A percentile compares a stretch with the other conserved stretches of the same genome.
phyloP scores from a whole-genome alignment of 2,888 invertebrate genomes.

The Pantelozetes paolii region DNA sequence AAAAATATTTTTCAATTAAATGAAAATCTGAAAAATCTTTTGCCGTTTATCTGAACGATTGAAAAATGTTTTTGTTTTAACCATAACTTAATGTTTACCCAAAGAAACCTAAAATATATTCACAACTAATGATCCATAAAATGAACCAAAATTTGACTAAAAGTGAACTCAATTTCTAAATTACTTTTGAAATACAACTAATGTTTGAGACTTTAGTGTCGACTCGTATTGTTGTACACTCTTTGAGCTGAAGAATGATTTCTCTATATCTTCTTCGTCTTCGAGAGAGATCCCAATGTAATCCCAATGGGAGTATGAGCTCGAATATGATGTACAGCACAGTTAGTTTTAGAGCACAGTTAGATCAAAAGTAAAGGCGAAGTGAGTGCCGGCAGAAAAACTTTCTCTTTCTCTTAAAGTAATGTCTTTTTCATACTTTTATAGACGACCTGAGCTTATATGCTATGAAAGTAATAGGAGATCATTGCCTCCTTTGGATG shows the following conservation, averaged over 20 bases:
- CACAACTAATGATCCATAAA: too few species aligned
- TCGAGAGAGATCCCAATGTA: not conserved
- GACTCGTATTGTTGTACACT: not conserved
- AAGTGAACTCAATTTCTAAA: conserved; percentile 13
- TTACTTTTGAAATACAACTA: conserved; percentile 16
- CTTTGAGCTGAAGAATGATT: not conserved
- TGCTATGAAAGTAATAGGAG: conserved; percentile 12
- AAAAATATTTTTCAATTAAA: too few species aligned
- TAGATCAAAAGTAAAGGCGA: conserved; percentile 5
- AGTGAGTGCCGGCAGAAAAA: conserved; percentile 13
- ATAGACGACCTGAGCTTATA: conserved; percentile 29
- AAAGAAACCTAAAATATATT: too few species aligned
- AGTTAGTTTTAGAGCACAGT: conserved; percentile 1
- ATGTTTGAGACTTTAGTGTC: conserved; percentile 11
- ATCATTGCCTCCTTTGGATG: conserved; percentile 25
- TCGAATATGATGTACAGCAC: conserved; percentile 24
- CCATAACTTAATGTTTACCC: too few species aligned
- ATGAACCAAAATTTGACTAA: too few species aligned
- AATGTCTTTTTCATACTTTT: conserved; percentile 29
- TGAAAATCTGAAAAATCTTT: too few species aligned
- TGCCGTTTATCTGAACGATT: too few species aligned
- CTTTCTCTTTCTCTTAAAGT: conserved; percentile 8
- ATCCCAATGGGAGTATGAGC: conserved; percentile 32
- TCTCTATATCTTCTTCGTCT: conserved; percentile 4
- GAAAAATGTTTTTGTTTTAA: too few species aligned